Evolutionary conservation across 2,888 invertebrate genomes (phyloP).

Genomic region (Subacronicta megacephala): DNA sequence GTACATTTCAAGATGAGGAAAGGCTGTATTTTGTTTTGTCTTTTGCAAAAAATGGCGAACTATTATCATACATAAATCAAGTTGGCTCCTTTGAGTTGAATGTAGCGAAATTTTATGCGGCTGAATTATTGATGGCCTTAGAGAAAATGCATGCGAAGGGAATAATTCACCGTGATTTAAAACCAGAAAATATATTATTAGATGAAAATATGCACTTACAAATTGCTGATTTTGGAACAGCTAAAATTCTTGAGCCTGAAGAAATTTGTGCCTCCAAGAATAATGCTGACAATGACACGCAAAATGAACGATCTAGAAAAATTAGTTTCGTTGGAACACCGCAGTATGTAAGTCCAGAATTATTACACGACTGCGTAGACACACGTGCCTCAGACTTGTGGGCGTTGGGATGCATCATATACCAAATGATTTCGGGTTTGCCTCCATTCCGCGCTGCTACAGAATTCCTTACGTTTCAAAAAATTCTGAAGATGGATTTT

Average conservation of each 20-base stretch:
- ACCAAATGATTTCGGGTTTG: constrained; percentile 98
- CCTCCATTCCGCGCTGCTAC: constrained; percentile 97
- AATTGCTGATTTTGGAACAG: constrained; percentile 99
- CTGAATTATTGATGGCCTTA: constrained; percentile 97
- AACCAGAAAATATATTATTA: constrained; percentile 99
- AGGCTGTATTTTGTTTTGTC: constrained; percentile 98
- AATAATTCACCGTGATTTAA: constrained; percentile 98
- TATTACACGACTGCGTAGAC: constrained; percentile 94
- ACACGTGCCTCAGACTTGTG: constrained; percentile 97
- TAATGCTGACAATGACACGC: constrained; percentile 72
- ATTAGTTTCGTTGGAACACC: constrained; percentile 99
- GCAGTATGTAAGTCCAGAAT: constrained; percentile 99
- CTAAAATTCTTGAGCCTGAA: constrained; percentile 92
- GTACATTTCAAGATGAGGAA: constrained; percentile 98
- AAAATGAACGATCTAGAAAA: constrained; percentile 89
- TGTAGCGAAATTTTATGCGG: constrained; percentile 97
- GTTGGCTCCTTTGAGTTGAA: constrained; percentile 96
- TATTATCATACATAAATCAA: constrained; percentile 97
- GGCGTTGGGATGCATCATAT: constrained; percentile 99
- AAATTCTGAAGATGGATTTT: constrained; percentile 97
- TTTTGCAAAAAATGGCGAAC: constrained; percentile 98
- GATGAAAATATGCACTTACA: constrained; percentile 98
- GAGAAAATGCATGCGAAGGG: constrained; percentile 96
- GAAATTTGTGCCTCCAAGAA: constrained; percentile 67
- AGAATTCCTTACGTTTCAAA: constrained; percentile 98